Evolutionary conservation across 2,797 vertebrate genomes (phyloP).

Genomic region (Setipinna tenuifilis): DNA sequence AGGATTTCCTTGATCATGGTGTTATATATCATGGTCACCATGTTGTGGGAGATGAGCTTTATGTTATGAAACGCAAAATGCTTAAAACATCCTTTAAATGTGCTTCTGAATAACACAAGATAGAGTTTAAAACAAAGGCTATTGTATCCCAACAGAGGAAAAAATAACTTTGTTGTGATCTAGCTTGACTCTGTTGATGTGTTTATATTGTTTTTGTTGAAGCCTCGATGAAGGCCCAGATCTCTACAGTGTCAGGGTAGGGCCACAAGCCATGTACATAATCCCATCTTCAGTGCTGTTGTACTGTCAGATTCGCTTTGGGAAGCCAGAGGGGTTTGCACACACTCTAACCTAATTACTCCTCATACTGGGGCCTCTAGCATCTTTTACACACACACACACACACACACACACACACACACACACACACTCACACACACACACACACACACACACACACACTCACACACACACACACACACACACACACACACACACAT

Average conservation of each 20-base stretch:
- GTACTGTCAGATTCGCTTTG: constrained; percentile 56
- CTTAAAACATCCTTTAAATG: neutral
- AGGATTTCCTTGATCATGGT: neutral
- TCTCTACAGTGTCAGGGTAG: constrained; percentile 30
- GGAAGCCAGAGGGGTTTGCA: constrained; percentile 47
- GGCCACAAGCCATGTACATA: constrained; percentile 42
- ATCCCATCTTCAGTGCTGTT: constrained; percentile 51
- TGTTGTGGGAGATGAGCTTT: neutral
- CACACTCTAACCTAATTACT: constrained; percentile 55
- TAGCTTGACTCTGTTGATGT: neutral
- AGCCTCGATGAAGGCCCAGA: constrained; percentile 29
- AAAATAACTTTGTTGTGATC: neutral
- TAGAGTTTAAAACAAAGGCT: neutral
- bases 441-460: neutral
- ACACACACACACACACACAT: constrained; percentile 8
- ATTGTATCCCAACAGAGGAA: neutral
- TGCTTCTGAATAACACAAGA: neutral
- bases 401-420: neutral
- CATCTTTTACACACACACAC: constrained; percentile 26
- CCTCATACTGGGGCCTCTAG: constrained; percentile 46
- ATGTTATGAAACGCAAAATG: neutral
- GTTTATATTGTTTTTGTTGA: neutral
- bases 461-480: constrained; percentile 14
- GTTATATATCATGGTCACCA: neutral
- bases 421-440: neutral